Evolutionary conservation across 35 echinoderm and acorn worm species (phyloP).

Genomic region (Chiridota heheva): DNA sequence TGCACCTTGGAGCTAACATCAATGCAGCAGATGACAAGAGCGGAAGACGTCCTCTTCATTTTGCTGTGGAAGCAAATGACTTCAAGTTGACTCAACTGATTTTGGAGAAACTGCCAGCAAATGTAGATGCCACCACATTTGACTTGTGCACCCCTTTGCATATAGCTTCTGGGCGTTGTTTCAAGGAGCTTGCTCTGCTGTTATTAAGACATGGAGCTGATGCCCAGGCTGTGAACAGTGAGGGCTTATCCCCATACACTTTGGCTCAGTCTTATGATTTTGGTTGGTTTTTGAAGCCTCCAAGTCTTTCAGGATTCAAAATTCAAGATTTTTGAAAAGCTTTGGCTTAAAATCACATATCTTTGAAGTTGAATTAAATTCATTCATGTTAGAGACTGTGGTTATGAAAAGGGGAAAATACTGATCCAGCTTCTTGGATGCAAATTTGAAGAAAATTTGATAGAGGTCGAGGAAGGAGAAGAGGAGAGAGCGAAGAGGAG

Average conservation of each 20-base stretch:
- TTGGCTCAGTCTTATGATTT: slow-evolving; percentile 29
- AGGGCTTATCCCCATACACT: slow-evolving; percentile 59
- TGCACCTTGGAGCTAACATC: slow-evolving; percentile 59
- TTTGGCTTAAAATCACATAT: too few species aligned
- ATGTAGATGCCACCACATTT: slow-evolving; percentile 81
- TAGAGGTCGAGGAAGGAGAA: too few species aligned
- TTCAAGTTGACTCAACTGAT: slow-evolving; percentile 57
- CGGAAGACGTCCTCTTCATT: slow-evolving; percentile 75
- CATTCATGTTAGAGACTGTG: too few species aligned
- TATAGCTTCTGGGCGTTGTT: slow-evolving; percentile 68
- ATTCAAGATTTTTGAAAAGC: too few species aligned
- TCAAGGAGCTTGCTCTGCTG: slow-evolving; percentile 31
- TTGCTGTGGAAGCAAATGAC: slow-evolving; percentile 72
- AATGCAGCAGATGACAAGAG: slow-evolving; percentile 89
- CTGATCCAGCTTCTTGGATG: too few species aligned
- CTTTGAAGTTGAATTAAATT: too few species aligned
- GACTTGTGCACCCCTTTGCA: slow-evolving; percentile 88
- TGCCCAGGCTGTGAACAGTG: slow-evolving; percentile 61
- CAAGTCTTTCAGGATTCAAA: too few species aligned
- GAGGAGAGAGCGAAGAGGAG: too few species aligned
- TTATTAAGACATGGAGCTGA: slow-evolving; percentile 64
- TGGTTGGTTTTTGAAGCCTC: slow-evolving; percentile 3
- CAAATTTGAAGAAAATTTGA: too few species aligned
- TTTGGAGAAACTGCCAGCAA: slow-evolving; percentile 40
- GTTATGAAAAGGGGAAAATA: too few species aligned